Base-by-base conservation (phyloP, 1,140 invertebrate genomes). In the Battus philenor region DNA sequence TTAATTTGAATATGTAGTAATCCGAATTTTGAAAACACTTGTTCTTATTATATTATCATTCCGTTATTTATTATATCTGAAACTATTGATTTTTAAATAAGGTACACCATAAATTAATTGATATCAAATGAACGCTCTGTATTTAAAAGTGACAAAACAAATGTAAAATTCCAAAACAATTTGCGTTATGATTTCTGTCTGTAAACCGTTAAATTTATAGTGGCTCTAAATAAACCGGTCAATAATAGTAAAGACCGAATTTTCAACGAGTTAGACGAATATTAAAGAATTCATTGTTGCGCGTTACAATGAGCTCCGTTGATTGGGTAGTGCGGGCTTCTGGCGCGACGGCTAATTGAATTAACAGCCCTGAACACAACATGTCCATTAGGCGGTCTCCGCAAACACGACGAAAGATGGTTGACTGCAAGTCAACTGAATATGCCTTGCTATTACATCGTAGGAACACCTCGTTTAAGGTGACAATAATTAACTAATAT, bases 291-390 rank as follows among this genome's bases (percentile, higher is more conserved):
- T 53, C 53, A 51, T 55, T 59, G 61, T 61, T 41, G 41, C 52
- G 49, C 66, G 45, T 66, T 73, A 78, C 71, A 76, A 76, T 72
- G 65, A 67, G 43, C 55, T 46, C 52, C 57, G 61, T 74, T 72
- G 62, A 75, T 61, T 70, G 59, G 47, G 38, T 10, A 49, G 46
- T 53, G 38, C 20, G 50, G 51, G 44, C 59, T 58, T 47, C 47
- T 48, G 56, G 56, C 50, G 44, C 47, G 38, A 24, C 18, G 54
- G 60, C 72, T 83, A 83, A 83, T 83, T 74, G 50, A 80, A 80
- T 80, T 77, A 78, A 73, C 76, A 75, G 58, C 26, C 52, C 33
- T 48, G 51, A 72, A 82, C 78, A 82, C 49, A 70, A 62, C 67
- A 76, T 76, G 48, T 77, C 72, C 74, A 82, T 80, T 82, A 80